Base-by-base conservation (phyloP, 1,140 invertebrate genomes). In the Drosophila nasuta region DNA sequence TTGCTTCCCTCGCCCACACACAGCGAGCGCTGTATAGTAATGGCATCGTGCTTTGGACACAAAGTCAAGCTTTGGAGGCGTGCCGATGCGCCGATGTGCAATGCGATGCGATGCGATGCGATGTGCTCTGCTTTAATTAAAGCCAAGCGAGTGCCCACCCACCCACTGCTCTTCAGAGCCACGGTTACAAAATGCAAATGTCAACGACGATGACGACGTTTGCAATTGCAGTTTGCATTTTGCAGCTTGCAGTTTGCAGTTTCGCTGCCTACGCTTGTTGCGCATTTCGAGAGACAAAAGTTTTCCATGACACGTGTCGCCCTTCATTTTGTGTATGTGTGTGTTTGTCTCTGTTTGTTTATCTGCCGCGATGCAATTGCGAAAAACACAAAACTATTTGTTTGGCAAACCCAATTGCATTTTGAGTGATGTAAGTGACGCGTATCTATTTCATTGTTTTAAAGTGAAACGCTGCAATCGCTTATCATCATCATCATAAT, bases 91-190 rank as follows among this genome's bases (percentile, higher is more conserved):
- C 38, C 49, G 48, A 63, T 64, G 66, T 81, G 70, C 68, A 25
- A 25, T 25, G 20, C 7, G 30, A 33, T 33, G 30, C 7, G 30
- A 33, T 33, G 30, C 7, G 30, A 25, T 25, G 25, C 49, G 46
- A 64, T 64, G 66, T 81, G 70, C 72, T 82, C 66, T 68, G 81
- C 85, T 81, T 89, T 81, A 88, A 88, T 88, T 88, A 89, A 88
- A 81, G 77, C 25, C 11, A 25, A 25, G 20, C 20, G 20, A 25
- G 20, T 25, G 20, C 2, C 6, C 7, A 35, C 64, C 1, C 5
- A 30, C 52, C 6, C 57, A 25, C 7, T 17, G 51, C 30, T 3
- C 8, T 38, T 38, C 7, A 4, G 3, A n/a, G n/a, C 41, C 41
- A 13, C 41, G 41, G 41, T 13, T 43, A 17, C 64, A 35, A 77